phyloP scores from a whole-genome alignment of 1,140 invertebrate species.

The Drosophila triauraria region DNA sequence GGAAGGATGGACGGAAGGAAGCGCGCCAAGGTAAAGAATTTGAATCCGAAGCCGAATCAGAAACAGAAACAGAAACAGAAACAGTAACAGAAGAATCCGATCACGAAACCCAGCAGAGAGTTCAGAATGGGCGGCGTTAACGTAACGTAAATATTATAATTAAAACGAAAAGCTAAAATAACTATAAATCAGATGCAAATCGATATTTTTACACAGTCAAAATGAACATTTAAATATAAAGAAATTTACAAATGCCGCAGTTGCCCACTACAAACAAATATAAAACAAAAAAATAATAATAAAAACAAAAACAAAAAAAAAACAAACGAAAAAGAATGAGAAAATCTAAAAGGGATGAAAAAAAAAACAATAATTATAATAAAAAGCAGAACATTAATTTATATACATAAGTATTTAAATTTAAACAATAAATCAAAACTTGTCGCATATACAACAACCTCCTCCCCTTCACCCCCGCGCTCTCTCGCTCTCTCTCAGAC shows the following conservation, averaged over 20 bases:
- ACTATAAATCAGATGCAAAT: slow-evolving; percentile 72
- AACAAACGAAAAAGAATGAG: slow-evolving; percentile 25
- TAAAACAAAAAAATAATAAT: slow-evolving; percentile 27
- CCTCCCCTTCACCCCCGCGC: slow-evolving; percentile 26
- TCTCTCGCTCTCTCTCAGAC: slow-evolving; percentile 24
- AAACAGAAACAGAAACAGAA: slow-evolving; percentile 17
- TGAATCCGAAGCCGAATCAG: slow-evolving; percentile 20
- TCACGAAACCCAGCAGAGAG: slow-evolving; percentile 34
- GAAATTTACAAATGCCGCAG: slow-evolving; percentile 82
- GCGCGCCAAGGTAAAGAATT: slow-evolving; percentile 50
- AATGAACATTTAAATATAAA: slow-evolving; percentile 77
- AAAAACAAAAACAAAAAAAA: slow-evolving; percentile 41
- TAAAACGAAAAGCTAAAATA: slow-evolving; percentile 62
- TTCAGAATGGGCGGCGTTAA: slow-evolving; percentile 63
- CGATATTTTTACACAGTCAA: slow-evolving; percentile 82
- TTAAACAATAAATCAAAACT: slow-evolving; percentile 83
- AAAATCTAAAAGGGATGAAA: slow-evolving; percentile 43
- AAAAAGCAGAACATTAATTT: slow-evolving; percentile 70
- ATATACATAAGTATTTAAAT: slow-evolving; percentile 83
- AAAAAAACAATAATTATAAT: slow-evolving; percentile 82
- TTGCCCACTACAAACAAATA: slow-evolving; percentile 79
- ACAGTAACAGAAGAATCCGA: slow-evolving; percentile 40
- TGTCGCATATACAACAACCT: slow-evolving; percentile 69
- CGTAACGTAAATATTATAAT: slow-evolving; percentile 46
- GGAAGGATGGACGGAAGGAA: neutral